A percentile compares a stretch with the other conserved stretches of the same genome.
These are phyloP conservation scores for Hepsetus odoe DNA, from an alignment of 2,113 vertebrate genomes.

Conservation along the genomic window DNA sequence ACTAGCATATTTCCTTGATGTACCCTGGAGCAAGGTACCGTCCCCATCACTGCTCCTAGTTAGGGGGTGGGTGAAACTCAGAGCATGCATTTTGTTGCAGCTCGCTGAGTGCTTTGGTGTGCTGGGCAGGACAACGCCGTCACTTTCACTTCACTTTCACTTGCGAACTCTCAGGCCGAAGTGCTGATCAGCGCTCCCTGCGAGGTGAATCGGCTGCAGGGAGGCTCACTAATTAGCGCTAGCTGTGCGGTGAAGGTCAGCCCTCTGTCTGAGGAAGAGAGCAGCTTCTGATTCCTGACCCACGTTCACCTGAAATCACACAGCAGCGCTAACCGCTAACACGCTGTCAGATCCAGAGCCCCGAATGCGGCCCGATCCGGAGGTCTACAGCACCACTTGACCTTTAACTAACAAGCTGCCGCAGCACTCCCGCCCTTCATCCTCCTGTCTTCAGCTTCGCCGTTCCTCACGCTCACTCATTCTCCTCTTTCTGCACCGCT, in stretches of 20 bases:
- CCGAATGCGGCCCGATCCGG: background rate
- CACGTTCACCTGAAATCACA: background rate
- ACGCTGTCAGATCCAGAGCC: background rate
- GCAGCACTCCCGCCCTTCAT: background rate
- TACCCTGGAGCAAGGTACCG: no score
- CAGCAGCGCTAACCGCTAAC: background rate
- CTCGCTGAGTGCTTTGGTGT: no score
- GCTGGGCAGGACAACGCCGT: no score
- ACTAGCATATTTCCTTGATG: no score
- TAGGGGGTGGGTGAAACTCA: no score
- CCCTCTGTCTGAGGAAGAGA: background rate
- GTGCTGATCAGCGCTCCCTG: background rate
- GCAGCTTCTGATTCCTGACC: background rate
- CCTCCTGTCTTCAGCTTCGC: background rate
- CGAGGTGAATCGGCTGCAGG: conserved; percentile 9
- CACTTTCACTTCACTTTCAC: no score
- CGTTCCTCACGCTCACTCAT: background rate
- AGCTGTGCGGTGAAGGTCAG: background rate
- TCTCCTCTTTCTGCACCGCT: background rate
- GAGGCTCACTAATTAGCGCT: background rate
- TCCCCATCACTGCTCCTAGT: no score
- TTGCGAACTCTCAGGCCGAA: no score
- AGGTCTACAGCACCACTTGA: background rate
- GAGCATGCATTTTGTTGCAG: no score
- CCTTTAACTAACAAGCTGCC: conserved; percentile 10